Conservation (phyloP, 2,888 invertebrate genomes). For the Scelioninae gen. 2 region DNA sequence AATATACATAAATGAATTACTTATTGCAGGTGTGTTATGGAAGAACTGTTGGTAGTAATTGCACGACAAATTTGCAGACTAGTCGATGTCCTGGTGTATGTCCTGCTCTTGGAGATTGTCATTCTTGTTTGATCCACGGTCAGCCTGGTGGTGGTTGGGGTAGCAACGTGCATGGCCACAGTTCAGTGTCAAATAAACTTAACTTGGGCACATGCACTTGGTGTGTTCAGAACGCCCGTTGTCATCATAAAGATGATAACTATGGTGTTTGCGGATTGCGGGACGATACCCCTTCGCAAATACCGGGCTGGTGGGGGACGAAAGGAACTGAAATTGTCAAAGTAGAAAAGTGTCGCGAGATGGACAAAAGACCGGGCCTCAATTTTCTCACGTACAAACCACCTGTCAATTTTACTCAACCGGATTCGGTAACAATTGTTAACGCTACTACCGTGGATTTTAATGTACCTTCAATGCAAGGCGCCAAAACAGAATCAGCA, state of each 20-base stretch:
- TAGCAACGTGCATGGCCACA: conserved; percentile 71
- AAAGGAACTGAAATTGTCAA: conserved; percentile 85
- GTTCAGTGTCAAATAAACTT: conserved; percentile 85
- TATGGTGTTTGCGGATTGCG: conserved; percentile 87
- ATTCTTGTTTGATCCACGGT: conserved; percentile 91
- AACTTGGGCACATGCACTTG: conserved; percentile 90
- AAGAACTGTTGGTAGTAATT: conserved; percentile 90
- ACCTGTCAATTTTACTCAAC: conserved; percentile 91
- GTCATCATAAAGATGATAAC: conserved; percentile 90
- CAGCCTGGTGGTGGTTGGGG: conserved; percentile 77
- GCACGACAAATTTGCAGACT: conserved; percentile 92
- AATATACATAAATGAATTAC: no score
- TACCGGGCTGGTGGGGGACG: conserved; percentile 93
- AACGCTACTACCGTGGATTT: conserved; percentile 90
- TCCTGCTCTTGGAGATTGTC: conserved; percentile 91
- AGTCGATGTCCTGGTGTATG: conserved; percentile 93
- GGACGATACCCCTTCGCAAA: conserved; percentile 88
- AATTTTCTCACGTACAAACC: conserved; percentile 92
- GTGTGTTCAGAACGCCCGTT: conserved; percentile 95
- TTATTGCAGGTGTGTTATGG: conserved; percentile 81
- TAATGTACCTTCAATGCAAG: conserved; percentile 82
- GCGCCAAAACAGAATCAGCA: conserved; percentile 82
- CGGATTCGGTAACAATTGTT: conserved; percentile 90
- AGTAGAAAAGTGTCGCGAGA: conserved; percentile 86
- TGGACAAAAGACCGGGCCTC: conserved; percentile 90